A percentile compares a stretch with the other conserved stretches of the same genome.
These are phyloP conservation scores for Amiota mariae DNA, from an alignment of 2,888 invertebrate genomes.

Conservation along the genomic window DNA sequence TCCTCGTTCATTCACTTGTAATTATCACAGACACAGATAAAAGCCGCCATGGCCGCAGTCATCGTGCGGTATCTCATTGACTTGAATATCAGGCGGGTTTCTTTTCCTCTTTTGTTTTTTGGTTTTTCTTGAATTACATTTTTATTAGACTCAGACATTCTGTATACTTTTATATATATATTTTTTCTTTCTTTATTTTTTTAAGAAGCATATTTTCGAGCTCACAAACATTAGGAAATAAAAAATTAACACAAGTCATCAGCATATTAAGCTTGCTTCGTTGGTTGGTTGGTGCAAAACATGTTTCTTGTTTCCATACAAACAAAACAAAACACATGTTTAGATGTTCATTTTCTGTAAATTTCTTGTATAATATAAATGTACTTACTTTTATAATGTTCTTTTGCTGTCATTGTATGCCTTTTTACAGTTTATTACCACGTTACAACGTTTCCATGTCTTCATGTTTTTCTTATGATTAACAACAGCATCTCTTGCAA, in stretches of 20 bases:
- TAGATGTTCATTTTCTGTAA: too few relatives aligned
- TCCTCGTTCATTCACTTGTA: conserved; percentile 11
- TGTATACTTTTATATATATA: conserved; percentile 45
- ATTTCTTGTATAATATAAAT: too few relatives aligned
- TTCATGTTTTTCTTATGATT: conserved; percentile 49
- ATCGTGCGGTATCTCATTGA: background rate
- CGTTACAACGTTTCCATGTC: conserved; percentile 33
- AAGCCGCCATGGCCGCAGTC: conserved; percentile 27
- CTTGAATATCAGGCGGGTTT: too few relatives aligned
- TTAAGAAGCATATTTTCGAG: background rate
- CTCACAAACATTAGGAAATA: background rate
- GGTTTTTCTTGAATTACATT: too few relatives aligned
- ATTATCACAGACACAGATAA: conserved; percentile 44
- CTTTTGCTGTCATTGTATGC: too few relatives aligned
- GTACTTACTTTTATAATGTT: too few relatives aligned
- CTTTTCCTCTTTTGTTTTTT: too few relatives aligned
- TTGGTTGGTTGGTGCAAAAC: background rate
- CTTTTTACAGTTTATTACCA: conserved; percentile 8
- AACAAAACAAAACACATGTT: too few relatives aligned
- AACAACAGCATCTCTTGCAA: conserved; percentile 40
- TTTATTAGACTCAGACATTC: background rate
- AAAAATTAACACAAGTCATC: conserved; percentile 5
- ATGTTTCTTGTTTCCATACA: too few relatives aligned
- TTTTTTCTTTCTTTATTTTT: background rate
- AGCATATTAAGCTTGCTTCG: background rate